Conservation (phyloP, 2,797 vertebrate species). For the Melanotaenia trifasciata region DNA sequence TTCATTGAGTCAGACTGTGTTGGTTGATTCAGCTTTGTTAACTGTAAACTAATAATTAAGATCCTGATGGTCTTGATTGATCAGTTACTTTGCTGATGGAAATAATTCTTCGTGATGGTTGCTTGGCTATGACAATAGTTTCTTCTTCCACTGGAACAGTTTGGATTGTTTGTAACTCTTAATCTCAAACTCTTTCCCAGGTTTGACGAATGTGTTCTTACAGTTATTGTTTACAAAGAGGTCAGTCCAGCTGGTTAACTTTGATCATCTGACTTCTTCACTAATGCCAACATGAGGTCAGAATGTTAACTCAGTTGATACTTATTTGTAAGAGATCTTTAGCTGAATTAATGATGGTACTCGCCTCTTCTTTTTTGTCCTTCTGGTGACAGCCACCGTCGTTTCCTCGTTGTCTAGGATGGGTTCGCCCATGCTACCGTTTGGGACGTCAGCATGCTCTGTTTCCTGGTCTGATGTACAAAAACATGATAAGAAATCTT, state of each 20-base stretch:
- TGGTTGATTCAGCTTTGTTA: no score
- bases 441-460: conserved; percentile 80
- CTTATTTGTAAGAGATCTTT: not conserved
- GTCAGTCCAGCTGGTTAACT: not conserved
- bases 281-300: not conserved
- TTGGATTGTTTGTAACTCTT: not conserved
- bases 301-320: not conserved
- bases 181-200: not conserved
- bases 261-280: not conserved
- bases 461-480: conserved; percentile 60
- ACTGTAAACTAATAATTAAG: no score
- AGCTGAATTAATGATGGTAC: conserved; percentile 19
- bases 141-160: not conserved
- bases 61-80: no score
- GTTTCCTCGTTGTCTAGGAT: conserved; percentile 79
- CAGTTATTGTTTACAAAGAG: not conserved
- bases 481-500: not conserved
- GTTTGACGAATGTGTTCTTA: not conserved
- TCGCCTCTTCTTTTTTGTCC: conserved; percentile 89
- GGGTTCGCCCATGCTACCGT: conserved; percentile 82
- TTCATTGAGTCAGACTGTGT: no score
- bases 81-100: no score
- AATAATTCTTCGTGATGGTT: not conserved
- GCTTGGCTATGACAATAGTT: not conserved
- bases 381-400: conserved; percentile 74